phyloP scores from a whole-genome alignment of 2,113 vertebrate species.

The Narcine bancroftii region DNA sequence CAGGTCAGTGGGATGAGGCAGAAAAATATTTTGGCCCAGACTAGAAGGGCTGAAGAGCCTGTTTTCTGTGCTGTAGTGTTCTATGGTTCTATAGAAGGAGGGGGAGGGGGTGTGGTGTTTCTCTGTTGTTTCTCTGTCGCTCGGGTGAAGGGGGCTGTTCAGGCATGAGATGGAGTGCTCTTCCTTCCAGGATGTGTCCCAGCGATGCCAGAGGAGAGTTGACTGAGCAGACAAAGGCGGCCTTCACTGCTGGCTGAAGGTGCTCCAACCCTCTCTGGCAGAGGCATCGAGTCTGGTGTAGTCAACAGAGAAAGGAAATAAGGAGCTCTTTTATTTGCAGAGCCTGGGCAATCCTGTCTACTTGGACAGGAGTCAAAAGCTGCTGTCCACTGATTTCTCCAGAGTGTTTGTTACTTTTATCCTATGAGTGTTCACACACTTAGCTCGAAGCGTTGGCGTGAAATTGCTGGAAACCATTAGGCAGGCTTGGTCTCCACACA shows the following conservation, averaged over 20 bases:
- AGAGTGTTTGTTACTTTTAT: slow-evolving; percentile 78
- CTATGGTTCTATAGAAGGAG: too few relatives aligned
- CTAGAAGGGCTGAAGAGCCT: too few relatives aligned
- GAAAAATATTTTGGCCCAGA: too few relatives aligned
- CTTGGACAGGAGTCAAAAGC: slow-evolving; percentile 81
- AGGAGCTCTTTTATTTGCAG: slow-evolving; percentile 99
- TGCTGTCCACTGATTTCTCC: slow-evolving; percentile 66
- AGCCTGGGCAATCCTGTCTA: slow-evolving; percentile 96
- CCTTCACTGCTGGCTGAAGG: slow-evolving; percentile 97
- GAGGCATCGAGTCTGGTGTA: slow-evolving; percentile 82
- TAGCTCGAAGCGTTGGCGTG: slow-evolving; percentile 68
- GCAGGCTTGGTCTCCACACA: neutral
- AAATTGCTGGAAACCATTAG: slow-evolving; percentile 20
- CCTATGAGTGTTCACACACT: slow-evolving; percentile 89
- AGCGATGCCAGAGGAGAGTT: slow-evolving; percentile 87
- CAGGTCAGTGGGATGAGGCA: too few relatives aligned
- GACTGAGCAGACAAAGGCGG: slow-evolving; percentile 96
- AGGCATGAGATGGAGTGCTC: slow-evolving; percentile 86
- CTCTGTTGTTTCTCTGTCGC: slow-evolving; percentile 62
- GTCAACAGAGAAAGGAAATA: slow-evolving; percentile 94
- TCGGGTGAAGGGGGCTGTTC: slow-evolving; percentile 45
- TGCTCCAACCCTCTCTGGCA: slow-evolving; percentile 98
- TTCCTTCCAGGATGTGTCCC: slow-evolving; percentile 80
- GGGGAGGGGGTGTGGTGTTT: too few relatives aligned
- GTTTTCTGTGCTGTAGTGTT: too few relatives aligned